phyloP scores from a whole-genome alignment of 2,113 vertebrate genomes.

The Callipepla squamata region DNA sequence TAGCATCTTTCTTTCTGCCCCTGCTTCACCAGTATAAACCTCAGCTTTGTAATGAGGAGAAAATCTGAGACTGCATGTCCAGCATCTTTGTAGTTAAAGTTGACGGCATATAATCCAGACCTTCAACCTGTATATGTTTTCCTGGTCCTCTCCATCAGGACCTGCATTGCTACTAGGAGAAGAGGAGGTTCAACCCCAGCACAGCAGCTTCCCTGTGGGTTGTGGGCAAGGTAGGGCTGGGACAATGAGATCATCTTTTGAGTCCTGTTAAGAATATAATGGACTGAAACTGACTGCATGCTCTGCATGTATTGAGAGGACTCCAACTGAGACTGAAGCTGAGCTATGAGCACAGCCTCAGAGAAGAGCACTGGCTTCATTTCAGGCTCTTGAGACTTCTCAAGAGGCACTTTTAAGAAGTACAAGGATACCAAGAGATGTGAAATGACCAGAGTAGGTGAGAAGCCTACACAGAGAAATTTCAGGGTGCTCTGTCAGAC shows the following conservation, averaged over 20 bases:
- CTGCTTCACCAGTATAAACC: not conserved
- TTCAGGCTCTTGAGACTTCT: not conserved
- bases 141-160: not conserved
- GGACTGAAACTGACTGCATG: not conserved
- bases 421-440: not conserved
- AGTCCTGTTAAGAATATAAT: not conserved
- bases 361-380: not conserved
- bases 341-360: not conserved
- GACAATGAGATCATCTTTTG: not conserved
- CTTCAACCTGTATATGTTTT: not conserved
- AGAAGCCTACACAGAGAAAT: not conserved
- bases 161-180: not conserved
- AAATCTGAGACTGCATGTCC: not conserved
- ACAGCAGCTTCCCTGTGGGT: not conserved
- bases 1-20: not conserved
- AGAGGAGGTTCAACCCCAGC: not conserved
- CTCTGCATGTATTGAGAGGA: accelerated
- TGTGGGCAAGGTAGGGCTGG: not conserved
- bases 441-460: not conserved
- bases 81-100: not conserved
- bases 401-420: not conserved
- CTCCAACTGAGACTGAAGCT: not conserved
- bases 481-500: not conserved
- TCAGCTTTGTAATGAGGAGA: not conserved
- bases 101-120: not conserved